Conservation (phyloP, 35 echinoderm and acorn worm species). For the Chiridota heheva region DNA sequence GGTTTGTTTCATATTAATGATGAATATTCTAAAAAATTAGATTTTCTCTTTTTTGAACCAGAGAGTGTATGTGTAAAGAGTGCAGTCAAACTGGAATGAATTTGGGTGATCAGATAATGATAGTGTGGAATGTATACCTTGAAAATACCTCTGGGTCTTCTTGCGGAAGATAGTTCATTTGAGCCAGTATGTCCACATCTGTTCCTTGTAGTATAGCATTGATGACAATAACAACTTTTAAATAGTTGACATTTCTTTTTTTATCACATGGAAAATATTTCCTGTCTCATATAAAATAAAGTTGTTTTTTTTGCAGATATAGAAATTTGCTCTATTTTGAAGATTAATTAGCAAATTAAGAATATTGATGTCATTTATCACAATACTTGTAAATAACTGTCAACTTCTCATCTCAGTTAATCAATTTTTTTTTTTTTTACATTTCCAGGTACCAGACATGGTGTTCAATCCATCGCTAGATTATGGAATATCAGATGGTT, state of each 20-base stretch:
- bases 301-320: neutral
- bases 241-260: too few species aligned
- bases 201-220: too few species aligned
- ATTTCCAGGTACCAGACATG: conserved; percentile 86
- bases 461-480: conserved; percentile 89
- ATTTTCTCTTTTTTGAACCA: neutral
- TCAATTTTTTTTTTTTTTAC: neutral
- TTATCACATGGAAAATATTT: too few species aligned
- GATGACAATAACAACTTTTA: too few species aligned
- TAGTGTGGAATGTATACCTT: too few species aligned
- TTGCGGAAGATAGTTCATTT: too few species aligned
- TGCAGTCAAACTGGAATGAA: too few species aligned
- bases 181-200: too few species aligned
- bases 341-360: neutral
- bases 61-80: neutral
- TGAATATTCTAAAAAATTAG: neutral
- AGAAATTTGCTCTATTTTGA: neutral
- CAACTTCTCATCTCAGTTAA: neutral
- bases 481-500: conserved; percentile 85
- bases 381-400: neutral
- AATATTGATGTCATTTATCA: neutral
- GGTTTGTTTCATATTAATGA: conserved; percentile 15
- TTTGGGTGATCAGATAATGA: too few species aligned
- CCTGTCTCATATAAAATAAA: neutral
- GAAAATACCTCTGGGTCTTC: too few species aligned